Conservation (phyloP, 2,113 vertebrate genomes). For the Peromyscus californicus region DNA sequence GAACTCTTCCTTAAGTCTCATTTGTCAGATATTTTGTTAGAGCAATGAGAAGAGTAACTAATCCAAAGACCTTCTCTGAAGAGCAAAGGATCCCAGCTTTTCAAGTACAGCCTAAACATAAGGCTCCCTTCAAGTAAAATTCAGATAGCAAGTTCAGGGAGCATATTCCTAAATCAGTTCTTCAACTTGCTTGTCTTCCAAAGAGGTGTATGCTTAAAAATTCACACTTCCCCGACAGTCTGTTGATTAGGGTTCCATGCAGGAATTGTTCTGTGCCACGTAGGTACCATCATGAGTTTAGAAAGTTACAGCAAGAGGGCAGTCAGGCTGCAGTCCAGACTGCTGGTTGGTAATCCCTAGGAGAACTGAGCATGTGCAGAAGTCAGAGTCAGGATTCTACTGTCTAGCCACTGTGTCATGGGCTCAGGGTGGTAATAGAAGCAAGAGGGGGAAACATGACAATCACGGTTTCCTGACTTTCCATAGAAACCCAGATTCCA, state of each 20-base stretch:
- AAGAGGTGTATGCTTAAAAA: slow-evolving; percentile 32
- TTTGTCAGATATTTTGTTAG: neutral
- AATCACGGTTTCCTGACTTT: neutral
- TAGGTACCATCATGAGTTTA: neutral
- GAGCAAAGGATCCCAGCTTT: slow-evolving; percentile 23
- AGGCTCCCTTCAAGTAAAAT: slow-evolving; percentile 41
- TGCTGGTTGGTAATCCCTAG: neutral
- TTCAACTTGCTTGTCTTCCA: slow-evolving; percentile 22
- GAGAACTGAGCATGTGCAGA: neutral
- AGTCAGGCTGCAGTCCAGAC: neutral
- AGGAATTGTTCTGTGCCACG: slow-evolving; percentile 2
- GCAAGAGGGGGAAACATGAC: neutral
- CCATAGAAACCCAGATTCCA: slow-evolving; percentile 16
- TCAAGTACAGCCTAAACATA: slow-evolving; percentile 31
- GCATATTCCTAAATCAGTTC: slow-evolving; percentile 26
- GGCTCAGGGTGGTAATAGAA: neutral
- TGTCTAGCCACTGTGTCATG: neutral
- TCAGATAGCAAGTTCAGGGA: slow-evolving; percentile 5
- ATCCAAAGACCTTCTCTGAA: slow-evolving; percentile 1
- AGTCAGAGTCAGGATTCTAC: neutral
- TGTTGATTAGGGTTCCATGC: neutral
- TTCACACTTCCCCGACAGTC: slow-evolving; percentile 22
- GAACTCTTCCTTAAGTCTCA: neutral
- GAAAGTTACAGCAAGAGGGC: neutral
- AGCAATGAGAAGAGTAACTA: neutral